A percentile compares a stretch with the other conserved stretches of the same genome.
Evolutionary conservation across 2,113 vertebrate species (phyloP).

Genomic region (Myiozetetes cayanensis): DNA sequence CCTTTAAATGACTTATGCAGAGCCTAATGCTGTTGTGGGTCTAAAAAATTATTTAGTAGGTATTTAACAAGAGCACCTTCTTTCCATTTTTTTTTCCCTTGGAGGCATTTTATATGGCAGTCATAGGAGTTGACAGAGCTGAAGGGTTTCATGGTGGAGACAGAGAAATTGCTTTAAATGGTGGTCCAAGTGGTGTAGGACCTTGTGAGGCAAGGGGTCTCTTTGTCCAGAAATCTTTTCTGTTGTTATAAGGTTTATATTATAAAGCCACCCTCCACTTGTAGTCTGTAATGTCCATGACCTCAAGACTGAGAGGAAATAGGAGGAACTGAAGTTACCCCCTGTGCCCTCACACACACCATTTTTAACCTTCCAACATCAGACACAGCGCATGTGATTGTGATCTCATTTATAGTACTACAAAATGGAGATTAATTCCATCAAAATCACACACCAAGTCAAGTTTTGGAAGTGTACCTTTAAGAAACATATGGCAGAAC

Average conservation of each 20-base stretch:
- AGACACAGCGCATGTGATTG: neutral
- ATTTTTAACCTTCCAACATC: neutral
- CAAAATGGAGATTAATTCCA: slow-evolving; percentile 55
- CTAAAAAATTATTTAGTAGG: neutral
- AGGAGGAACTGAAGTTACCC: neutral
- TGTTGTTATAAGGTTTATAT: neutral
- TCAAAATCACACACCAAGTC: slow-evolving; percentile 6
- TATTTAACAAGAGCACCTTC: neutral
- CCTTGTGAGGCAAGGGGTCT: neutral
- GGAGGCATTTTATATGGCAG: neutral
- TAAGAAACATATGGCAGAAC: slow-evolving; percentile 56
- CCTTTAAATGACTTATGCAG: neutral
- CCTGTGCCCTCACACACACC: neutral
- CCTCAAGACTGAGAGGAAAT: neutral
- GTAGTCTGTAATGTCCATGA: neutral
- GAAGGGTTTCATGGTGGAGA: neutral
- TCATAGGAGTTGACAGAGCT: neutral
- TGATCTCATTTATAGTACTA: neutral
- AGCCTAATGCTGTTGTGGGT: neutral
- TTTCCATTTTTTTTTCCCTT: neutral
- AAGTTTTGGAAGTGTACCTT: slow-evolving; percentile 51
- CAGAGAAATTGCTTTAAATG: neutral
- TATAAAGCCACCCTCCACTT: neutral
- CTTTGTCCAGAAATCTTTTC: neutral
- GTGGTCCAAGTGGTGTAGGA: neutral